Base-by-base conservation (phyloP, 2,797 vertebrate genomes). In the Petrocephalus sullivani region DNA sequence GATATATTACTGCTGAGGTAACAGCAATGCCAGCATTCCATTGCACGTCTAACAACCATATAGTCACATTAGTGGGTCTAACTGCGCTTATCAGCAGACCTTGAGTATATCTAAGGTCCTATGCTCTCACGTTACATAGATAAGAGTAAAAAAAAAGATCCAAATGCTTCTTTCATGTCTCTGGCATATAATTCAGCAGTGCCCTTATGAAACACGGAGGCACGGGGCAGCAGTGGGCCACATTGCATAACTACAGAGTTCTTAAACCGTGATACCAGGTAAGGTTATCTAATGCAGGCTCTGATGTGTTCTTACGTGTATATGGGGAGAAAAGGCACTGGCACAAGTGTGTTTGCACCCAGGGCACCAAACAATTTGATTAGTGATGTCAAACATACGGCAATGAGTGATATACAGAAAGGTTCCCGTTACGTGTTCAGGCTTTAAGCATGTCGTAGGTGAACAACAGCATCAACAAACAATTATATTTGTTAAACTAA, bases 131-230 rank as follows among this genome's bases (percentile, higher is more conserved):
- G 84, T 21, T 49, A 57, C 85, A 87, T 87, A 49, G 88, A 90
- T 91, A 88, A 90, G 88, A 53, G 14, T 21, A 61, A 64, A 56
- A 78, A 78, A 60, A 81, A 28, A 28, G 28, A 12, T 5, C 21
- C 56, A 88, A 41, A 84, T 51, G 64, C 87, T 16, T 58, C 85
- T 51, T 84, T 64, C 81, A 14, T 86, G n/a, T 41, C 78, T 82
- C 54, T 54, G 61, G 2, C 46, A 67, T 37, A 88, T 90, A 90
- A 91, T 88, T 86, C 82, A 91, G 88, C 53, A 21, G 54, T 60
- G 9, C 46, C 85, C 53, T 87, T 21, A 82, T 57, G 60, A 19
- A 60, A 75, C 12, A 60, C 19, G 58, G 6, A 67, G 67, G 88
- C 53, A 60, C 57, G 51, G 67, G 88, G 64, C 46, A 89, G 87